These are phyloP conservation scores for Colius striatus DNA, from an alignment of 2,113 vertebrate species.

Conservation along the genomic window DNA sequence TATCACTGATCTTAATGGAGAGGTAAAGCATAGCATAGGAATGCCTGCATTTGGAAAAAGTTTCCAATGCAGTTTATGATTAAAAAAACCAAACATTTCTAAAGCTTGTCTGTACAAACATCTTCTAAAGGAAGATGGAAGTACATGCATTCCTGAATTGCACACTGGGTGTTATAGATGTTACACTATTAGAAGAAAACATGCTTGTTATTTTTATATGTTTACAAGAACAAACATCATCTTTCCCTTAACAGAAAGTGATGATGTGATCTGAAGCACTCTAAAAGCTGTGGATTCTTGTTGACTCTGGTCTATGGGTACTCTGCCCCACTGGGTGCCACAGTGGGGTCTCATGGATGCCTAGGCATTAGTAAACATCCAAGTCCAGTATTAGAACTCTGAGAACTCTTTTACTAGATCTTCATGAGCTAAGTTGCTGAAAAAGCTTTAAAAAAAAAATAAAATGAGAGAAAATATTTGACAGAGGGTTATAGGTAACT, in stretches of 20 bases:
- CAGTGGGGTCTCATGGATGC: rapidly evolving
- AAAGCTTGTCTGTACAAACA: not conserved
- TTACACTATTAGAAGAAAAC: not conserved
- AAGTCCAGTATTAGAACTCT: not conserved
- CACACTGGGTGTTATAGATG: not conserved
- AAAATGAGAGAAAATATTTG: not conserved
- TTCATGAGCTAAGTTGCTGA: not conserved
- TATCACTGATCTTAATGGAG: not conserved
- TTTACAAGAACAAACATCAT: not conserved
- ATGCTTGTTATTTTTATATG: not conserved
- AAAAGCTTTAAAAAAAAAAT: not conserved
- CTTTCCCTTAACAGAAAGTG: not conserved
- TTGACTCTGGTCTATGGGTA: not conserved
- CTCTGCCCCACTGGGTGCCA: not conserved
- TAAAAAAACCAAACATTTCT: not conserved
- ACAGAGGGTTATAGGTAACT: not conserved
- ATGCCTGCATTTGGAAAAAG: not conserved
- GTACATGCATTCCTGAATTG: not conserved
- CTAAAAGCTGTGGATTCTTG: not conserved
- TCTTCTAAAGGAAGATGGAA: not conserved
- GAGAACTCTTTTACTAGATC: not conserved
- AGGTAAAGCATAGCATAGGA: not conserved
- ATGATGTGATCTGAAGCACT: not conserved
- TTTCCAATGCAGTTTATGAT: not conserved
- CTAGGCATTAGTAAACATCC: not conserved